These are phyloP conservation scores for Ginglymostoma cirratum DNA, from an alignment of 2,113 vertebrate genomes.

Conservation along the genomic window DNA sequence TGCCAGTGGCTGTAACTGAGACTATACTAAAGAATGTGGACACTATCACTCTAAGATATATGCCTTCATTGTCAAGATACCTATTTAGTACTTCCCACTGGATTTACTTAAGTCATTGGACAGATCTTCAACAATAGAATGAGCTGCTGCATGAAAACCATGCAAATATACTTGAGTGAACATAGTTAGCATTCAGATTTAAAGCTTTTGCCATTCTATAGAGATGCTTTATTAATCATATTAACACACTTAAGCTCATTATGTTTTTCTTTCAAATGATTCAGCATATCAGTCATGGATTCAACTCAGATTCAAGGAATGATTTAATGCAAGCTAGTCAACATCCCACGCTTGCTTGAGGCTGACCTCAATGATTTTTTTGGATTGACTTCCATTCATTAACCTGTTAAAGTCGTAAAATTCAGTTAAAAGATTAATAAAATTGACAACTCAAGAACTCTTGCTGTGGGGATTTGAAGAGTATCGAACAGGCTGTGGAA, in stretches of 20 bases:
- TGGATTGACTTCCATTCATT: background rate
- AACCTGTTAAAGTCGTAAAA: no score
- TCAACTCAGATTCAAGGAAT: no score
- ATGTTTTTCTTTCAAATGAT: no score
- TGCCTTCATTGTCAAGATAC: background rate
- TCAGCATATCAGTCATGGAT: no score
- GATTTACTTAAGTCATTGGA: background rate
- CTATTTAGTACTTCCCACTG: background rate
- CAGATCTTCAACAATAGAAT: background rate
- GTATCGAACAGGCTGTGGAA: background rate
- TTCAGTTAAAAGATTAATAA: background rate
- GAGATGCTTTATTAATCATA: no score
- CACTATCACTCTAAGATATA: no score
- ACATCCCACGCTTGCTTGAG: no score
- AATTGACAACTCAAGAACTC: background rate
- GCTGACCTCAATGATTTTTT: background rate
- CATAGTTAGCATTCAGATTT: background rate
- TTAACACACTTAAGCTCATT: no score
- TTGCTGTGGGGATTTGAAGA: background rate
- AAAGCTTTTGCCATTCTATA: background rate
- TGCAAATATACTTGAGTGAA: background rate
- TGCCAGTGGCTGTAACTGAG: no score
- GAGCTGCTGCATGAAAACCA: background rate
- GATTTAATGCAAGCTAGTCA: no score
- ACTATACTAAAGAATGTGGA: no score